A percentile compares a stretch with the other conserved stretches of the same genome.
phyloP scores from a whole-genome alignment of 1,140 invertebrate species.

The Thaumetopoea pityocampa region DNA sequence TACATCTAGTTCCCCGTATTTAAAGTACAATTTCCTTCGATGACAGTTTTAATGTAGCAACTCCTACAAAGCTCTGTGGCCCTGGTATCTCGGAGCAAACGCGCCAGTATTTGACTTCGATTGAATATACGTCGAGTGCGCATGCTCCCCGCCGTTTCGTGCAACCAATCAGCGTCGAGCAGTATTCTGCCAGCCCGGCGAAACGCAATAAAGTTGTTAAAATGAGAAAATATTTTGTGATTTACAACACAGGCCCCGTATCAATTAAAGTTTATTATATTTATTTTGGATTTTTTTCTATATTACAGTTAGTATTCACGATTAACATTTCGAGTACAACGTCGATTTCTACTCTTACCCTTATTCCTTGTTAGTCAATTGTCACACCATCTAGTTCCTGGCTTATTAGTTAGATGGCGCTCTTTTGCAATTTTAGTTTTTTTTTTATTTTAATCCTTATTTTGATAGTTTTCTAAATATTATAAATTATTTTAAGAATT shows the following conservation, averaged over 20 bases:
- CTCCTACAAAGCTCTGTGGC: slow-evolving; percentile 65
- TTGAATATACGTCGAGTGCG: slow-evolving; percentile 54
- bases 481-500: no score
- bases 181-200: slow-evolving; percentile 29
- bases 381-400: slow-evolving; percentile 45
- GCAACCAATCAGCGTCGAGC: slow-evolving; percentile 61
- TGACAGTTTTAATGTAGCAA: slow-evolving; percentile 29
- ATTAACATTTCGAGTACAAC: neutral
- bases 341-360: slow-evolving; percentile 1
- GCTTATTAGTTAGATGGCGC: slow-evolving; percentile 56
- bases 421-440: slow-evolving; percentile 27
- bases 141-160: slow-evolving; percentile 64
- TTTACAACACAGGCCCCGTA: no score
- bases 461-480: no score
- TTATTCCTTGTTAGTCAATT: slow-evolving; percentile 19
- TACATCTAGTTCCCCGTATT: neutral
- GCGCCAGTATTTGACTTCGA: slow-evolving; percentile 69
- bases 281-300: no score
- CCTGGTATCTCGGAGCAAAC: slow-evolving; percentile 68
- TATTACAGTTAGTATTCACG: no score
- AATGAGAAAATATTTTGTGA: no score
- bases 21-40: slow-evolving; percentile 30
- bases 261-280: no score
- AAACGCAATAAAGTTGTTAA: no score
- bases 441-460: slow-evolving; percentile 6